Conservation (phyloP, 2,113 vertebrate genomes). For the Leptobrachium leishanense region DNA sequence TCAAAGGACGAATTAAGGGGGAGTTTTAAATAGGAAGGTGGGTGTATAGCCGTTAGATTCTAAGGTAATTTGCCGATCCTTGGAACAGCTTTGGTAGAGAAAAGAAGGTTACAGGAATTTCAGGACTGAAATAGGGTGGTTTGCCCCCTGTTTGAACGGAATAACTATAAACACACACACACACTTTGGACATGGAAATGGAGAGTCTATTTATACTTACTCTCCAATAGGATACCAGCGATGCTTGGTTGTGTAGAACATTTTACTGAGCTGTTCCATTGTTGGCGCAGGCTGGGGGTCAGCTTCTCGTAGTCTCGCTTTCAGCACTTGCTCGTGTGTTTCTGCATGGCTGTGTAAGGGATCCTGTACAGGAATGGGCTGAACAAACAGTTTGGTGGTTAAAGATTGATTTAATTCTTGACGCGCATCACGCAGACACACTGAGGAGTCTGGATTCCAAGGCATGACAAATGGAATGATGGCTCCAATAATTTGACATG, state of each 20-base stretch:
- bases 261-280: conserved; percentile 89
- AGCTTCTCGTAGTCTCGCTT: conserved; percentile 72
- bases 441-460: neutral
- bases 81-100: too few species aligned
- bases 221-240: conserved; percentile 90
- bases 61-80: too few species aligned
- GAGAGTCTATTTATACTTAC: conserved; percentile 70
- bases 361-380: conserved; percentile 81
- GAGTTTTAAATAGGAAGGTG: too few species aligned
- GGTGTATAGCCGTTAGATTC: too few species aligned
- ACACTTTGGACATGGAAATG: too few species aligned
- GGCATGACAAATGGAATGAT: neutral
- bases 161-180: too few species aligned
- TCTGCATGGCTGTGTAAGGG: conserved; percentile 73
- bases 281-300: conserved; percentile 66
- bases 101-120: too few species aligned
- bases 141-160: too few species aligned
- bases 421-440: neutral
- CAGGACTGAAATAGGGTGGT: too few species aligned
- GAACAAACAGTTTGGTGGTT: conserved; percentile 46
- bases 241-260: conserved; percentile 97
- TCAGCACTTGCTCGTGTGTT: conserved; percentile 87
- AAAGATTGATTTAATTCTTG: neutral
- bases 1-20: too few species aligned
- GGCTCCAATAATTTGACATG: neutral